Evolutionary conservation across 2,888 invertebrate genomes (phyloP).

Genomic region (Polydesmus complanatus): DNA sequence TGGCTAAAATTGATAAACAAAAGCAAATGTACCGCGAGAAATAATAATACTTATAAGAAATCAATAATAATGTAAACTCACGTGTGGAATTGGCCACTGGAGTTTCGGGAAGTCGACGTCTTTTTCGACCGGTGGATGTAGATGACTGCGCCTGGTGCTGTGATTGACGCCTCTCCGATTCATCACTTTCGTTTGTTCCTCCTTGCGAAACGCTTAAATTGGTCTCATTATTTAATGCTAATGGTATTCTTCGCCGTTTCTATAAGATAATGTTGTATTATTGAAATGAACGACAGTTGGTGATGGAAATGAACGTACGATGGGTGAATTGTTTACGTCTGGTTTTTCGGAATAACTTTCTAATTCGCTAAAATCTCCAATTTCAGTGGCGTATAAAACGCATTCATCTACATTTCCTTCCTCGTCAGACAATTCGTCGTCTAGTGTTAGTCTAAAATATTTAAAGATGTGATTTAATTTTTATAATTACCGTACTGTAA

Average conservation of each 20-base stretch:
- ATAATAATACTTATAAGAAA: not conserved
- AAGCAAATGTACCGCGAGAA: not conserved
- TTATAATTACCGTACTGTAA: not conserved
- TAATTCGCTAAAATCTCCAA: not conserved
- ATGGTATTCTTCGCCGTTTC: too few species aligned
- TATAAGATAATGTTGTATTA: too few species aligned
- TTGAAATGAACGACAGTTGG: too few species aligned
- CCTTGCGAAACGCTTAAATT: not conserved
- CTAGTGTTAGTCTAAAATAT: conserved; percentile 6
- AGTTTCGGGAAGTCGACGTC: conserved; percentile 12
- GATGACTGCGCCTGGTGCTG: not conserved
- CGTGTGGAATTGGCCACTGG: not conserved
- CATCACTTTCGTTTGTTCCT: not conserved
- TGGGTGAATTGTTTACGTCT: too few species aligned
- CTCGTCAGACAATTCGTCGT: conserved; percentile 4
- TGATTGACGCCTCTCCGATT: not conserved
- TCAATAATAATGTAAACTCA: not conserved
- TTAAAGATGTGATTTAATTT: too few species aligned
- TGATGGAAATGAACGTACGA: too few species aligned
- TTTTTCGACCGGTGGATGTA: conserved; percentile 2
- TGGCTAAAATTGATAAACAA: not conserved
- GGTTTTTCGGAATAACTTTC: too few species aligned
- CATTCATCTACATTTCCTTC: conserved; percentile 3
- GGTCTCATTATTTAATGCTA: not conserved
- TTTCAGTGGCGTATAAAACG: not conserved